Evolutionary conservation across 2,797 vertebrate genomes (phyloP).

Genomic region (Parotocinclus haroldoi): DNA sequence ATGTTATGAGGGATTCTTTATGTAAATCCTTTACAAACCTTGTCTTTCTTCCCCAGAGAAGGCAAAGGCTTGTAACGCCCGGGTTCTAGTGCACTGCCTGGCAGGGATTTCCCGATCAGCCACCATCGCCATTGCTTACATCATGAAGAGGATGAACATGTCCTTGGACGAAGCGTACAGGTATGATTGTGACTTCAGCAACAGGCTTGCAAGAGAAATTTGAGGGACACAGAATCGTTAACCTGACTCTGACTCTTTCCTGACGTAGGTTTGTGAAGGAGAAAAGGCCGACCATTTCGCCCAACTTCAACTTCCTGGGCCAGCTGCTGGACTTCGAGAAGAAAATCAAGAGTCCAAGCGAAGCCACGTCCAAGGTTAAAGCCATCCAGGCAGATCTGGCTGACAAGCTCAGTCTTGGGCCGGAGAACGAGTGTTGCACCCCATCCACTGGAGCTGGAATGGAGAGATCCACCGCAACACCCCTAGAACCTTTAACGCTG

Average conservation of each 20-base stretch:
- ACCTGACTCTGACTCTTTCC: neutral
- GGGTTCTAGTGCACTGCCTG: constrained; percentile 93
- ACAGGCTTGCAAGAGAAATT: too few relatives aligned
- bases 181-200: constrained; percentile 57
- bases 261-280: constrained; percentile 90
- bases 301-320: constrained; percentile 97
- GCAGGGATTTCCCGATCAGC: constrained; percentile 94
- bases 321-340: constrained; percentile 96
- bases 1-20: too few relatives aligned
- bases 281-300: constrained; percentile 94
- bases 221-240: too few relatives aligned
- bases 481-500: constrained; percentile 56
- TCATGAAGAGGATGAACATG: constrained; percentile 98
- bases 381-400: constrained; percentile 65
- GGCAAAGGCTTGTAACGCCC: constrained; percentile 88
- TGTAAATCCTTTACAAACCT: neutral
- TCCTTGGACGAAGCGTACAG: constrained; percentile 95
- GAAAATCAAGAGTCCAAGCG: constrained; percentile 76
- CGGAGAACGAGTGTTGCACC: neutral
- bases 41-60: constrained; percentile 74
- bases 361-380: constrained; percentile 61
- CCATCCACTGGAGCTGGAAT: neutral
- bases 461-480: constrained; percentile 29
- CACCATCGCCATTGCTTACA: constrained; percentile 96
- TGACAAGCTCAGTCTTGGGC: neutral